Conservation (phyloP, 2,797 vertebrate species). For the Cheirogaleus major region DNA sequence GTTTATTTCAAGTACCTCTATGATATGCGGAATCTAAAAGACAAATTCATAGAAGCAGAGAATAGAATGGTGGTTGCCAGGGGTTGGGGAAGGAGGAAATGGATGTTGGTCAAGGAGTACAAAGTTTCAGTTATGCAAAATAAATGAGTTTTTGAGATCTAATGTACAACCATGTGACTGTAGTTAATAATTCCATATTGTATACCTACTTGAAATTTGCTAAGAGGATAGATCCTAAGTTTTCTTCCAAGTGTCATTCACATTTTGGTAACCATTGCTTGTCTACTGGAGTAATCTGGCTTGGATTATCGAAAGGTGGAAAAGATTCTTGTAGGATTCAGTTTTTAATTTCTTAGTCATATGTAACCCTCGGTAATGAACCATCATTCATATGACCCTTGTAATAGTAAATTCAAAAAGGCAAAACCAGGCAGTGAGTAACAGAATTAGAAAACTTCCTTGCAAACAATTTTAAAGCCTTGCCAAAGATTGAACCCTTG, state of each 20-base stretch:
- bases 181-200: background rate
- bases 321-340: background rate
- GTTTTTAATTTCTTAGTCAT: background rate
- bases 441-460: background rate
- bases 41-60: background rate
- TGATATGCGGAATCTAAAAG: background rate
- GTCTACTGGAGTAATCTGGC: background rate
- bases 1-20: background rate
- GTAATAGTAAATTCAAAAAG: background rate
- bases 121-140: background rate
- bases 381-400: background rate
- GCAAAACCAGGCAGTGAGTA: background rate
- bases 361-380: background rate
- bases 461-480: constrained; percentile 29
- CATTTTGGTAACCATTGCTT: background rate
- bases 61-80: background rate
- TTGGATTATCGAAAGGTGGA: background rate
- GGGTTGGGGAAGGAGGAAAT: background rate
- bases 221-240: background rate
- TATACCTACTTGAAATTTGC: background rate
- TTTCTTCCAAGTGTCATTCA: background rate
- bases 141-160: background rate
- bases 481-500: background rate
- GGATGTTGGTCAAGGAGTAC: background rate
- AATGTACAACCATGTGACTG: background rate